These are phyloP conservation scores for Papilio polytes DNA, from an alignment of 1,140 invertebrate genomes.

Conservation along the genomic window DNA sequence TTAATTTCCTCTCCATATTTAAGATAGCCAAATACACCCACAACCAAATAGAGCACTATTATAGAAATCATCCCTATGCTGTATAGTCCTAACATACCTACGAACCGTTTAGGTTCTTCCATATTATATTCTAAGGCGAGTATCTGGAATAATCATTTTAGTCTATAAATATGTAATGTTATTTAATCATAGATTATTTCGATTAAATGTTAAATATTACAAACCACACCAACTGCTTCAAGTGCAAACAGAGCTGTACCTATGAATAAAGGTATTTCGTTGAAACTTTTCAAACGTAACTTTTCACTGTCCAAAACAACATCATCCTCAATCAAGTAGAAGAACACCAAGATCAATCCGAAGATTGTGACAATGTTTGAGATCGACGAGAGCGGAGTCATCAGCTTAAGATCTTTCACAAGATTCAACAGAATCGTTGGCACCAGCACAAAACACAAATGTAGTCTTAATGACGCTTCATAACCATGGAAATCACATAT, in stretches of 20 bases:
- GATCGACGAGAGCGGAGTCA: conserved; percentile 89
- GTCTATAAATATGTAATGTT: not conserved
- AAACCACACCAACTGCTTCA: conserved; percentile 92
- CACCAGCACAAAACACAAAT: conserved; percentile 87
- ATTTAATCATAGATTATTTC: not conserved
- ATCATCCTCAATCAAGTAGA: conserved; percentile 86
- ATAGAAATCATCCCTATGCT: conserved; percentile 89
- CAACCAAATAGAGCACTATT: conserved; percentile 86
- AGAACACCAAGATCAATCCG: conserved; percentile 89
- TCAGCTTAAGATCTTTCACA: conserved; percentile 88
- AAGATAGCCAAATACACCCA: conserved; percentile 91
- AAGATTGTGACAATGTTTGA: conserved; percentile 88
- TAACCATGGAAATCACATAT: conserved; percentile 59
- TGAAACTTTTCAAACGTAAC: conserved; percentile 65
- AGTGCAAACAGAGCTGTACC: conserved; percentile 92
- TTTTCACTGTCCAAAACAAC: conserved; percentile 79
- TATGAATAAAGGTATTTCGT: conserved; percentile 87
- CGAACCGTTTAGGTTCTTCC: conserved; percentile 88
- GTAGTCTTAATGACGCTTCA: conserved; percentile 78
- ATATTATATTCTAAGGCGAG: conserved; percentile 92
- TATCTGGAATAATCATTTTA: conserved; percentile 81
- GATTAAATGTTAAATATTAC: conserved; percentile 54
- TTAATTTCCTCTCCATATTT: conserved; percentile 86
- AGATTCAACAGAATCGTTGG: conserved; percentile 90
- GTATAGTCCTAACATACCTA: conserved; percentile 87